These are phyloP conservation scores for Fregata magnificens DNA, from an alignment of 2,113 vertebrate species.

Conservation along the genomic window DNA sequence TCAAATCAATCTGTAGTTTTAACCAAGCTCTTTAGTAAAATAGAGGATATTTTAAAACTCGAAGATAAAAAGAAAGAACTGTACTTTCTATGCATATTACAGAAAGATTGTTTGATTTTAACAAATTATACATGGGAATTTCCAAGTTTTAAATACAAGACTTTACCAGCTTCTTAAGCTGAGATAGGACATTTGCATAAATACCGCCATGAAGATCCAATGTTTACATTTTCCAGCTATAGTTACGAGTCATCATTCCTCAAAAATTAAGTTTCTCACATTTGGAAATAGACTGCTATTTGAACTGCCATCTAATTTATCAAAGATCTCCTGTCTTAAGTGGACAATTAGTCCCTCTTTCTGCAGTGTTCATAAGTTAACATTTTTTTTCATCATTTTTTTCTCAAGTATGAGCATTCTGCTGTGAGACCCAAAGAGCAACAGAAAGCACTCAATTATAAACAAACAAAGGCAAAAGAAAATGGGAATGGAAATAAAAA, in stretches of 20 bases:
- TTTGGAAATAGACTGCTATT: neutral
- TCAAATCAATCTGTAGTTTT: neutral
- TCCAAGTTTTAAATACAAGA: neutral
- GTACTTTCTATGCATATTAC: neutral
- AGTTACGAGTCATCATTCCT: neutral
- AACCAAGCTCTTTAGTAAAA: neutral
- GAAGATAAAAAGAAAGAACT: neutral
- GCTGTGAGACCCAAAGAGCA: neutral
- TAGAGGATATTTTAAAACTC: neutral
- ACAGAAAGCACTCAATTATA: neutral
- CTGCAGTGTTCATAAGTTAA: neutral
- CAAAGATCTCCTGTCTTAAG: neutral
- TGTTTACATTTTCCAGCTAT: neutral
- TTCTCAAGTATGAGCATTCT: neutral
- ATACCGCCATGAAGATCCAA: neutral
- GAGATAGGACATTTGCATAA: neutral
- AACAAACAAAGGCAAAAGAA: neutral
- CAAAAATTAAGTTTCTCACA: neutral
- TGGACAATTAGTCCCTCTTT: neutral
- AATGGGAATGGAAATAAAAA: neutral
- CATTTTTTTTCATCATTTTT: neutral
- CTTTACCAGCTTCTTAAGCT: neutral
- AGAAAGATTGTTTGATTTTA: neutral
- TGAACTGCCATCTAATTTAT: neutral
- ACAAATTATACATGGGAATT: neutral